Evolutionary conservation across 2,797 vertebrate genomes (phyloP).

Genomic region (Lagocephalus sceleratus): DNA sequence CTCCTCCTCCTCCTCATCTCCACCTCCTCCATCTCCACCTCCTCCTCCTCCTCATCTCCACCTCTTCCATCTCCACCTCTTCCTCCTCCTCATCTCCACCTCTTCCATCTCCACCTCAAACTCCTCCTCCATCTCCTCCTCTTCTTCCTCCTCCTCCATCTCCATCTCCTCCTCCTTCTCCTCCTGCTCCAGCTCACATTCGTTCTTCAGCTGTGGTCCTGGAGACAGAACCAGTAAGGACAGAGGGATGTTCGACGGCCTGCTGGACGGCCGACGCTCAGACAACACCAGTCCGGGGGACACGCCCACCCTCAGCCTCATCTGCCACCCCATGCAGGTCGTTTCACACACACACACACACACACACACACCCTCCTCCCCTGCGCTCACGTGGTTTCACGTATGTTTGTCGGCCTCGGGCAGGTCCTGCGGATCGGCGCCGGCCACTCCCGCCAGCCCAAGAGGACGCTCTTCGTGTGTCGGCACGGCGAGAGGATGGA

Average conservation of each 20-base stretch:
- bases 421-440: constrained; percentile 84
- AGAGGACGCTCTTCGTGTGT: constrained; percentile 89
- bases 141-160: too few species aligned
- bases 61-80: too few species aligned
- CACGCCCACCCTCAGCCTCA: constrained; percentile 79
- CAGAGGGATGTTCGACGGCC: constrained; percentile 75
- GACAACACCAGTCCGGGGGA: constrained; percentile 82
- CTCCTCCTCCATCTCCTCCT: too few species aligned
- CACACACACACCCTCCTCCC: too few species aligned
- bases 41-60: too few species aligned
- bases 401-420: neutral
- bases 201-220: constrained; percentile 82
- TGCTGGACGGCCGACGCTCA: constrained; percentile 80
- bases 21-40: too few species aligned
- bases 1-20: too few species aligned
- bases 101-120: too few species aligned
- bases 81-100: too few species aligned
- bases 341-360: too few species aligned
- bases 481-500: constrained; percentile 96
- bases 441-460: constrained; percentile 78
- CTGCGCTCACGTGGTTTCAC: too few species aligned
- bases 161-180: too few species aligned
- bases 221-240: constrained; percentile 57
- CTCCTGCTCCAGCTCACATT: constrained; percentile 87
- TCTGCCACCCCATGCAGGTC: constrained; percentile 93